Conservation (phyloP, 1,140 invertebrate species). For the Caenorhabditis inopinata region DNA sequence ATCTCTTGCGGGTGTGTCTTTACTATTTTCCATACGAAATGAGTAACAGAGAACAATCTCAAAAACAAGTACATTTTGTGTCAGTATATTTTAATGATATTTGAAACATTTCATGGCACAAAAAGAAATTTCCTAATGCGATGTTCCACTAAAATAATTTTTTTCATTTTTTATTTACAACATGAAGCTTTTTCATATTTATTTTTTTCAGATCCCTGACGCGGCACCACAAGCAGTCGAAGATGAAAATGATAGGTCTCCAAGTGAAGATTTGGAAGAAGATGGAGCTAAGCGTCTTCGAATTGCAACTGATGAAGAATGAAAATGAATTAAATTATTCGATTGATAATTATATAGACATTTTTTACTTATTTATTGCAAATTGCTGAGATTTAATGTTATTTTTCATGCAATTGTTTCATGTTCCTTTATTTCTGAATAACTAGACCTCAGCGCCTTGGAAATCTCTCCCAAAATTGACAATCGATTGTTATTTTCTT, state of each 20-base stretch:
- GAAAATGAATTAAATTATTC: neutral
- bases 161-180: neutral
- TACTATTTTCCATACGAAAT: too few species aligned
- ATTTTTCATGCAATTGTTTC: too few species aligned
- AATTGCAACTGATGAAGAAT: constrained; percentile 19
- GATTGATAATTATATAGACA: too few species aligned
- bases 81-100: too few species aligned
- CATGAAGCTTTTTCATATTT: neutral
- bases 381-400: too few species aligned
- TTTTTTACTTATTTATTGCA: too few species aligned
- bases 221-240: neutral
- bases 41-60: too few species aligned
- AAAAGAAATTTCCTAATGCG: too few species aligned
- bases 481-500: neutral
- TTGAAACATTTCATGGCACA: too few species aligned
- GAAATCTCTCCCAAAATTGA: neutral
- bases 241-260: neutral
- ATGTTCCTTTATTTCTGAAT: too few species aligned
- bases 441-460: neutral
- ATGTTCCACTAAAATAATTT: neutral
- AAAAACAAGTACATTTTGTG: too few species aligned
- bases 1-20: too few species aligned
- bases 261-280: neutral
- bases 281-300: neutral
- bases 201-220: neutral